Evolutionary conservation across 1,140 invertebrate species (phyloP).

Genomic region (Drosophila pseudoobscura): DNA sequence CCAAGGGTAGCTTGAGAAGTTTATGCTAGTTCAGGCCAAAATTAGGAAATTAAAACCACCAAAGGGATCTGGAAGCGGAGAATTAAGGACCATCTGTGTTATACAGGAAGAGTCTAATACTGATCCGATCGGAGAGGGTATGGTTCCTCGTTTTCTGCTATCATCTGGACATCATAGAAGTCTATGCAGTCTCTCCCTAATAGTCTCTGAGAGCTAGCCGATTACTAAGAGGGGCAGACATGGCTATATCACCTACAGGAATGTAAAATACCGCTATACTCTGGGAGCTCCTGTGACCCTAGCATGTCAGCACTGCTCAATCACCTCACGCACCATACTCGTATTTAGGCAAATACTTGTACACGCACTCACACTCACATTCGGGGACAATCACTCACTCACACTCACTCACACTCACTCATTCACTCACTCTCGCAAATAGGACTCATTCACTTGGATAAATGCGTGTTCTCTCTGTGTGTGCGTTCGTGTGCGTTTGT

Average conservation of each 20-base stretch:
- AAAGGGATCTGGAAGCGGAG: no score
- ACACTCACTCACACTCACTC: conserved; percentile 3
- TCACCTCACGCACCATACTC: conserved; percentile 12
- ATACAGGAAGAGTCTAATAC: no score
- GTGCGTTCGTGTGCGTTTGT: not conserved
- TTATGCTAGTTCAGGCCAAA: not conserved
- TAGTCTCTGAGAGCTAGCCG: no score
- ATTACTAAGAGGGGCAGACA: no score
- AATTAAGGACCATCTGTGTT: not conserved
- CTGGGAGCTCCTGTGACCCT: no score
- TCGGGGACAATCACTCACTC: conserved; percentile 4
- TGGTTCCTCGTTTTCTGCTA: no score
- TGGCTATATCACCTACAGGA: no score
- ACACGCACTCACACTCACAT: conserved; percentile 18
- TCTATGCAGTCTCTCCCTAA: no score
- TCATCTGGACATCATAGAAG: not conserved
- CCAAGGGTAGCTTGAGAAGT: conserved; percentile 5
- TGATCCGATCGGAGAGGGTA: no score
- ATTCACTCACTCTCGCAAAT: conserved; percentile 13
- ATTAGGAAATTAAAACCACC: no score
- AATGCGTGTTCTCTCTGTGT: conserved; percentile 58
- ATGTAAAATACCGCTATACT: no score
- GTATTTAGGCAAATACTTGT: conserved; percentile 28
- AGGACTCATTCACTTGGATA: conserved; percentile 69
- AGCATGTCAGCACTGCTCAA: not conserved